Base-by-base conservation (phyloP, 2,888 invertebrate genomes). In the Temnothorax rugatulus region DNA sequence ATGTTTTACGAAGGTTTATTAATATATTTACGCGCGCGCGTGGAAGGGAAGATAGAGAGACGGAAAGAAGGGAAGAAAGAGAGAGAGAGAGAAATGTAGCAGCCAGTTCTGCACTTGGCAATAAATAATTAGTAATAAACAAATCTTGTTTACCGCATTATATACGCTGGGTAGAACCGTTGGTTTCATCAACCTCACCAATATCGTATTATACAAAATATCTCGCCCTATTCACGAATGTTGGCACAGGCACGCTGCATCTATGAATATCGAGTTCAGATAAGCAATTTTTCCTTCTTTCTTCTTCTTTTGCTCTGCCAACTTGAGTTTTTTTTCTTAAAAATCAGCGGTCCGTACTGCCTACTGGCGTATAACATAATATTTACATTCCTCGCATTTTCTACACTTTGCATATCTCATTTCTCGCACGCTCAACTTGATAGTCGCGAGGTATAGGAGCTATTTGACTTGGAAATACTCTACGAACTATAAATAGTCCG, bases 401-500 rank as follows among this genome's bases (percentile, higher is more conserved):
- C 73, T 73, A 57, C 25, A 41, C 71, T 73, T 73, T 73, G 71
- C 73, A 73, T 73, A 73, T 73, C 57, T 57, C 73, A 57, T 73
- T 57, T 57, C 73, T 73, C 57, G n/a, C 54, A 71, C 50, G 57
- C 57, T 73, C 71, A 25, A 73, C 57, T 57, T 57, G 73, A 73
- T 73, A 73, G 73, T 57, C 73, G 66, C 29, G 9, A 29, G 47
- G 25, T 47, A 68, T 44, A 66, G 44, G 15, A 18, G 57, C 3
- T 57, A 73, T 73, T 73, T 73, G 73, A 73, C 73, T 73, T 73
- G 73, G 73, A 73, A 73, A 73, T 73, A 73, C 9, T 57, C 57
- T 57, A 57, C 73, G 73, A 73, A 73, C 73, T 73, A 57, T 73
- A 73, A 73, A 57, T 73, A 73, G 73, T 38, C 71, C 38, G 54